Evolutionary conservation across 2,888 invertebrate species (phyloP).

Genomic region (Phragmatobia fuliginosa): DNA sequence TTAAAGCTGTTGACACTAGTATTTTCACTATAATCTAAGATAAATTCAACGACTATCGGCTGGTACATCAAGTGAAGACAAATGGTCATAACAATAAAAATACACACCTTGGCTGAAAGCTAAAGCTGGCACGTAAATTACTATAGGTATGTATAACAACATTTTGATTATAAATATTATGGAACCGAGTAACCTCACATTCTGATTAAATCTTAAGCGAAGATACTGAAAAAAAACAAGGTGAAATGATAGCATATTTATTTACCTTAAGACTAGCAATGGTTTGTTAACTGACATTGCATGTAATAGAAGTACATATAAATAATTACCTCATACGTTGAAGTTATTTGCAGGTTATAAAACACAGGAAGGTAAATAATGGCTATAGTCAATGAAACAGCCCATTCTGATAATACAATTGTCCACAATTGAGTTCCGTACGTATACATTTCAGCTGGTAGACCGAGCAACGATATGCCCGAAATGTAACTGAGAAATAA

Average conservation of each 20-base stretch:
- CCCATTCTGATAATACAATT: slow-evolving; percentile 88
- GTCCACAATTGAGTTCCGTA: slow-evolving; percentile 91
- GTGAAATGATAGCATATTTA: background rate
- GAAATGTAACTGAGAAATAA: slow-evolving; percentile 88
- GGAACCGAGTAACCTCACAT: slow-evolving; percentile 90
- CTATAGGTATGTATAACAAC: slow-evolving; percentile 93
- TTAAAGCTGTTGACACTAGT: too few species aligned
- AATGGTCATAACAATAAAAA: background rate
- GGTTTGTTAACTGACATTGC: background rate
- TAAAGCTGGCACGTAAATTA: slow-evolving; percentile 95
- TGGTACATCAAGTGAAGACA: background rate
- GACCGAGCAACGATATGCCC: slow-evolving; percentile 90
- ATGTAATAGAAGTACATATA: background rate
- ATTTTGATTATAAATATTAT: slow-evolving; percentile 90
- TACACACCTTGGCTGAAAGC: slow-evolving; percentile 92
- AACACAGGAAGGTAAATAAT: slow-evolving; percentile 90
- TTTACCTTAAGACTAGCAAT: background rate
- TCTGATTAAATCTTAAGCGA: slow-evolving; percentile 88
- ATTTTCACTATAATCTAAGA: background rate
- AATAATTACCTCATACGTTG: slow-evolving; percentile 89
- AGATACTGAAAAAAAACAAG: slow-evolving; percentile 87
- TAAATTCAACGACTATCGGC: background rate
- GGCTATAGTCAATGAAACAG: slow-evolving; percentile 89
- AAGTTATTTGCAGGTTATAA: slow-evolving; percentile 90
- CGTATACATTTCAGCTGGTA: slow-evolving; percentile 92